Base-by-base conservation (phyloP, 2,797 vertebrate species). In the Halcyon chelicuti region DNA sequence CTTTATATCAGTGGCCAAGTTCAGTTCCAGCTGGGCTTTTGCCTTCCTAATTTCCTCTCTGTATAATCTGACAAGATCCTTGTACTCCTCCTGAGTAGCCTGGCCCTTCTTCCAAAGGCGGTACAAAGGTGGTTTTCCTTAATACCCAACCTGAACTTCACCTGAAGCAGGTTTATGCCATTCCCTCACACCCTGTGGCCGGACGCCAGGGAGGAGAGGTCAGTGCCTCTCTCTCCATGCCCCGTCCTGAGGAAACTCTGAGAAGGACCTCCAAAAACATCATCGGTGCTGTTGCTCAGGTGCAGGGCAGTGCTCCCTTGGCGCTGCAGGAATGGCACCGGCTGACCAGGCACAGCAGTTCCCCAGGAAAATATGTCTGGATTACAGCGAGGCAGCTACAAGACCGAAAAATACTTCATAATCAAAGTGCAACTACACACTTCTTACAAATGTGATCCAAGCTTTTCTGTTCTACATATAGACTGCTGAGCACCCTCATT, bases 231-330 rank as follows among this genome's bases (percentile, higher is more conserved):
- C 8, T 65, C 6, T 42, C n/a, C 18, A 0, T 16, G 14, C 2
- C 14, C 6, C 2, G 9, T 49, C 26, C 46, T 55, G 44, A 55
- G 31, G 29, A 22, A 42, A 19, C 3, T 4, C 10, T 5, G 5
- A 58, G 49, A 26, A 49, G 7, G 9, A n/a, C 6, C 1, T 75
- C 28, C 25, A 26, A 11, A 63, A 58, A 3, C 40, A 26, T 44
- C 4, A 0, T 4, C 1, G 5, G 18, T 25, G 33, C n/a, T 52
- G 23, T 33, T 33, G 18, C 9, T 9, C 42, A 2, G 42, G 61
- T 5, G 9, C 4, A 8, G 0, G 0, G 7, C 63, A 18, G 25
- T 1, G 51, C 42, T 63, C 35, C 7, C 10, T 20, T 26, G 0
- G 0, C 10, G 1, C 52, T 3, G 14, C 14, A 12, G 42, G 44